phyloP scores from a whole-genome alignment of 2,888 invertebrate species.

The Lampropteryx suffumata region DNA sequence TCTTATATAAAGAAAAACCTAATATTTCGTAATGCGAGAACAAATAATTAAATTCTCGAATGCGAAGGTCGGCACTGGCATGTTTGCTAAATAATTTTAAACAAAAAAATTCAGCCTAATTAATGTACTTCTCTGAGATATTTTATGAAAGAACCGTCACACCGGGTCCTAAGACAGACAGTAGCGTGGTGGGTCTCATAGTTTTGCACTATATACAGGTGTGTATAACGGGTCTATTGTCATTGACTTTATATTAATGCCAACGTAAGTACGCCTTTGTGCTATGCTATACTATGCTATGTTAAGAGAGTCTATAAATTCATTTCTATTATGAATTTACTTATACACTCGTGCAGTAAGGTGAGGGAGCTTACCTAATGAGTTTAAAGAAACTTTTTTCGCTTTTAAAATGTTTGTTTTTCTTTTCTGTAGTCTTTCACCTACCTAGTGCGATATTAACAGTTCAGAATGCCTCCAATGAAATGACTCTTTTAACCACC shows the following conservation, averaged over 20 bases:
- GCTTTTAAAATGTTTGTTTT: no score
- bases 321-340: no score
- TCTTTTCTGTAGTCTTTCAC: no score
- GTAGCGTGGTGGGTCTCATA: conserved; percentile 8
- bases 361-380: no score
- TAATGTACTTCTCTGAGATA: not conserved
- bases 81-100: conserved; percentile 2
- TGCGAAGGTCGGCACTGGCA: conserved; percentile 12
- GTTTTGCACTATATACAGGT: conserved; percentile 7
- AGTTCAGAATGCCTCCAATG: no score
- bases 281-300: not conserved
- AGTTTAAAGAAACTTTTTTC: no score
- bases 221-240: conserved; percentile 8
- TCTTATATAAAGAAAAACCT: conserved; percentile 21
- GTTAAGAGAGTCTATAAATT: no score
- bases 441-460: no score
- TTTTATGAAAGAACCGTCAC: conserved; percentile 1
- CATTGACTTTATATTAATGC: conserved; percentile 1
- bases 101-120: not conserved
- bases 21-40: conserved; percentile 19
- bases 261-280: not conserved
- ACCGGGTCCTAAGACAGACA: conserved; percentile 11
- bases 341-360: no score
- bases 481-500: conserved; percentile 4
- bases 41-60: conserved; percentile 17